Evolutionary conservation across 2,888 invertebrate genomes (phyloP), one percentile per base, ranked within the genome.

Genomic region (Apoderus coryli): DNA sequence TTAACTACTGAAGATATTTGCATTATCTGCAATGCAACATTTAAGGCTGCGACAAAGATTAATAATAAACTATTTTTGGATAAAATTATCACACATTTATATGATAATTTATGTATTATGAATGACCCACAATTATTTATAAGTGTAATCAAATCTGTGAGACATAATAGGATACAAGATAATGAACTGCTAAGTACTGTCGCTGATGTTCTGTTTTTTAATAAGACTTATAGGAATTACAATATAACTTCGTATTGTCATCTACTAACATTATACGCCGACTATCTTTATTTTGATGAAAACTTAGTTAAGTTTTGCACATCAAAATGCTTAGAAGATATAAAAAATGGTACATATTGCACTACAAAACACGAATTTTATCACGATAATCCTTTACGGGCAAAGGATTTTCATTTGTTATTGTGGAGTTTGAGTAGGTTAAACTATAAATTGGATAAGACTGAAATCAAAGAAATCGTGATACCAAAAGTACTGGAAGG

Each of bases 391-490:
- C 43, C 47, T 27, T 40, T 48, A 10, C 48, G 62, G 32, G 38
- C 44, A 3, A 63, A 64, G 45, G 64, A 64, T 45, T 46, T 64
- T n/a, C 53, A 54, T 28, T 48, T 56, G 27, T 53, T 63, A 31
- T 43, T 64, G 9, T 62, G 62, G 61, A 45, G 53, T 23, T 37
- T 54, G 14, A 54, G 56, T 40, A 51, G 42, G 32, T 40, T 47
- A 16, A 47, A 56, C 32, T 52, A 52, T 33, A 44, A 44, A 29
- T 23, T 54, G 1, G 36, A 43, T 29, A 29, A 31, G 25, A 33
- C 38, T 15, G 43, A 48, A 33, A 44, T 57, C 22, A 43, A 48
- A 40, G 33, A 39, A 33, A 33, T 52, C 9, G 43, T 59, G 34
- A 40, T 51, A 28, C 49, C 53, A 13, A 48, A 53, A 38, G 44